Evolutionary conservation across 30 jellyfish, hydroid and myxozoan genomes (phyloP).

Genomic region (Sanderia malayensis): DNA sequence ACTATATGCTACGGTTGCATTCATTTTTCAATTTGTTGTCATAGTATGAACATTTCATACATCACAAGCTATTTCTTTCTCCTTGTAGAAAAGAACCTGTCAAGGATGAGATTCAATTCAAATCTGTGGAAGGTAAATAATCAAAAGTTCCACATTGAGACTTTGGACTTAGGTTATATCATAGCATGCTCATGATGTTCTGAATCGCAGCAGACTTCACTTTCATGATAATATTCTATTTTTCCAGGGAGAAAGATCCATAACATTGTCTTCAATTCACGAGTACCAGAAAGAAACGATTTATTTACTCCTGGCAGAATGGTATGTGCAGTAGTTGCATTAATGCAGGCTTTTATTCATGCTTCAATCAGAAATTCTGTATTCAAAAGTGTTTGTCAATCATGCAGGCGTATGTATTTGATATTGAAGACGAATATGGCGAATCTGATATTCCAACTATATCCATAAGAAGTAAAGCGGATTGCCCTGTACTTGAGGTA

Average conservation of each 20-base stretch:
- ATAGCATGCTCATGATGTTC: too few relatives aligned
- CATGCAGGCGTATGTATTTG: slow-evolving; percentile 93
- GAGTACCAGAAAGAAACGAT: slow-evolving; percentile 81
- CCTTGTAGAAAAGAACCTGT: slow-evolving; percentile 52
- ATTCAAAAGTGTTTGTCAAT: too few relatives aligned
- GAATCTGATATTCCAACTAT: slow-evolving; percentile 98
- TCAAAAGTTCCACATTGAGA: not conserved
- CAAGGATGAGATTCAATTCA: slow-evolving; percentile 66
- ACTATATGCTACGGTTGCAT: too few relatives aligned
- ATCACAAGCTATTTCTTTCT: not conserved
- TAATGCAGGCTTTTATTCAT: too few relatives aligned
- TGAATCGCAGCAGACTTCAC: too few relatives aligned
- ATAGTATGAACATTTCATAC: too few relatives aligned
- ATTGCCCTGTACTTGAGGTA: slow-evolving; percentile 98
- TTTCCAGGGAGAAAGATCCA: slow-evolving; percentile 76
- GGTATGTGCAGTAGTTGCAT: too few relatives aligned
- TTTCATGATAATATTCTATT: not conserved
- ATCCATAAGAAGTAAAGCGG: slow-evolving; percentile 94
- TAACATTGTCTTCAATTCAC: slow-evolving; percentile 63
- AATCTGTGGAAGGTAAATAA: slow-evolving; percentile 36
- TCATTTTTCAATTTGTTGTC: too few relatives aligned
- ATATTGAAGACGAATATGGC: slow-evolving; percentile 84
- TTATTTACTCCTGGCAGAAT: slow-evolving; percentile 91
- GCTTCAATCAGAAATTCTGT: too few relatives aligned
- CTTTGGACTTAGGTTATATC: too few relatives aligned